Evolutionary conservation across 2,888 invertebrate species (phyloP), one percentile per base, ranked within the genome.

Genomic region (Lasioglossum malachurum): DNA sequence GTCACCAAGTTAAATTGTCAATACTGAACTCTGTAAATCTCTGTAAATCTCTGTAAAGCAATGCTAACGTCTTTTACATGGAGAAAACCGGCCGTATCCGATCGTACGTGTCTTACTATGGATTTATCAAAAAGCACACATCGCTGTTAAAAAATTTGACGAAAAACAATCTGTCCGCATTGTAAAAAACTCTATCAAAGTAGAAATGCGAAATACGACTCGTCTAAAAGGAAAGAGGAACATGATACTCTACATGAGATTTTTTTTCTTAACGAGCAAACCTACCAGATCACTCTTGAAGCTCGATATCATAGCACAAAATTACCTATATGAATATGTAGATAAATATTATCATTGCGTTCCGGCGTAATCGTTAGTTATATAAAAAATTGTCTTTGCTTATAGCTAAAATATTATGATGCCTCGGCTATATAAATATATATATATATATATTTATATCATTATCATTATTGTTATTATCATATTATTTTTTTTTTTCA

Each of bases 401-500:
- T 95, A 94, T 91, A 93, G 92, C 94, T 95, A 95, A 95, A 95
- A 94, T 95, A 94, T 94, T 94, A 94, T 92, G 93, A 95, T 94
- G 94, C 92, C 92, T 95, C 93, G 94, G 92, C 94, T 95, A 95
- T 94, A 95, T 94, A 95, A 94, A 95, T 94, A 95, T 94, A 94
- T 94, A 92, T 93, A 94, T 94, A 92, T 93, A 94, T 94, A 92
- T 91, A 90, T 71, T 71, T 71, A 71, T 49, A 74, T 93, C 91
- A 90, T 93, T 92, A 87, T 86, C 73, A 91, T 93, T 91, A 91
- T 93, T 89, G 73, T 90, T 87, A 89, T 90, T 87, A 91, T 93
- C 84, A 75, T 90, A 89, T 91, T 92, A 90, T 90, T 89, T 87
- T 90, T 91, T 57, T 57, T 57, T 57, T 57, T 57, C 87, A 86